Conservation (phyloP, 2,888 invertebrate species). For the Spatulosminthurus flaviceps region DNA sequence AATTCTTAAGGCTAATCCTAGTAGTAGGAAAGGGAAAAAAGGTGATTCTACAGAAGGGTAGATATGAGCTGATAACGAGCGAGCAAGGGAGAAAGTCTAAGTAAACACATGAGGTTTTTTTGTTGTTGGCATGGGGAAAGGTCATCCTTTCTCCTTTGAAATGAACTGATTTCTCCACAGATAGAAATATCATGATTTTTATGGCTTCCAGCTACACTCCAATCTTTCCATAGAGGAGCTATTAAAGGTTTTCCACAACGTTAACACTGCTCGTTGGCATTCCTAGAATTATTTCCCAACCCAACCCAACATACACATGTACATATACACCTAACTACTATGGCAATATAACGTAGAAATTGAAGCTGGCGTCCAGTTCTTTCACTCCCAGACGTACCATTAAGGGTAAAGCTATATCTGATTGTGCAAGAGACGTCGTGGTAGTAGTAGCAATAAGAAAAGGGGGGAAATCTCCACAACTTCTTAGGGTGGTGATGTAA, state of each 20-base stretch:
- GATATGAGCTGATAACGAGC: too few species aligned
- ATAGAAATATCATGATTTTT: neutral
- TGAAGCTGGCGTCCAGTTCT: neutral
- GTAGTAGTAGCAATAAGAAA: too few species aligned
- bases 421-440: neutral
- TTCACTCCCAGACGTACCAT: neutral
- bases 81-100: too few species aligned
- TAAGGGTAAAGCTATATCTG: neutral
- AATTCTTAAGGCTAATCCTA: too few species aligned
- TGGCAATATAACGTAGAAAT: neutral
- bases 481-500: too few species aligned
- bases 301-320: too few species aligned
- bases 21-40: too few species aligned
- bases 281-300: constrained; percentile 5
- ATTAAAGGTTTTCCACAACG: constrained; percentile 23
- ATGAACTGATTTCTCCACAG: neutral
- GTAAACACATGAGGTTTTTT: neutral
- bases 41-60: too few species aligned
- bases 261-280: constrained; percentile 18
- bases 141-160: neutral
- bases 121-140: neutral
- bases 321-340: neutral
- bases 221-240: neutral
- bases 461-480: too few species aligned
- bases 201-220: neutral